These are phyloP conservation scores for Lissocephala sabroskyi DNA, from an alignment of 2,888 invertebrate species.

Conservation along the genomic window DNA sequence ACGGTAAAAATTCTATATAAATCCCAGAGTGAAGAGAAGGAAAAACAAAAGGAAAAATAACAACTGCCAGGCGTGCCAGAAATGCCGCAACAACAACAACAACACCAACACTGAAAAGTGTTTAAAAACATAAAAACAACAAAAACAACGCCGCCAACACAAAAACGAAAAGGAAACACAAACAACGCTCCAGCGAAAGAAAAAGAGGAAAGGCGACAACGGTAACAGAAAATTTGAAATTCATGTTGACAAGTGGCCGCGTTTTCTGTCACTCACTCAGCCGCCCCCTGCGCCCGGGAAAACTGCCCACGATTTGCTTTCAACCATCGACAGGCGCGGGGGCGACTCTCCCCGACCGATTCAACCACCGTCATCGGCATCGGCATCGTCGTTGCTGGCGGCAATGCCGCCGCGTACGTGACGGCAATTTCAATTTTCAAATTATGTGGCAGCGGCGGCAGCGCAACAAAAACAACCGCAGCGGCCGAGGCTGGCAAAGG, in stretches of 20 bases:
- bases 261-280: too few relatives aligned
- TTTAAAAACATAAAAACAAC: too few relatives aligned
- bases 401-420: conserved; percentile 43
- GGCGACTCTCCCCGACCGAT: too few relatives aligned
- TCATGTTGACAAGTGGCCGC: conserved; percentile 57
- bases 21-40: too few relatives aligned
- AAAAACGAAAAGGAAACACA: too few relatives aligned
- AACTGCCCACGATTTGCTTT: too few relatives aligned
- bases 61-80: too few relatives aligned
- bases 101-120: background rate
- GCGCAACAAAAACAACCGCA: background rate
- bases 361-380: too few relatives aligned
- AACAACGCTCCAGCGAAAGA: background rate
- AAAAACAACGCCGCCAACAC: background rate
- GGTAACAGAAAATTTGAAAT: conserved; percentile 49
- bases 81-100: background rate
- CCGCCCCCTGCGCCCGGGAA: too few relatives aligned
- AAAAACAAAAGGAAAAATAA: too few relatives aligned
- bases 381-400: conserved; percentile 25
- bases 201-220: conserved; percentile 2
- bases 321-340: too few relatives aligned
- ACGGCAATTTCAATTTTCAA: conserved; percentile 51
- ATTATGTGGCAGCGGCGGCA: conserved; percentile 28
- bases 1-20: too few relatives aligned
- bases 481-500: background rate